phyloP scores from a whole-genome alignment of 2,888 invertebrate genomes.

The Rhingia rostrata region DNA sequence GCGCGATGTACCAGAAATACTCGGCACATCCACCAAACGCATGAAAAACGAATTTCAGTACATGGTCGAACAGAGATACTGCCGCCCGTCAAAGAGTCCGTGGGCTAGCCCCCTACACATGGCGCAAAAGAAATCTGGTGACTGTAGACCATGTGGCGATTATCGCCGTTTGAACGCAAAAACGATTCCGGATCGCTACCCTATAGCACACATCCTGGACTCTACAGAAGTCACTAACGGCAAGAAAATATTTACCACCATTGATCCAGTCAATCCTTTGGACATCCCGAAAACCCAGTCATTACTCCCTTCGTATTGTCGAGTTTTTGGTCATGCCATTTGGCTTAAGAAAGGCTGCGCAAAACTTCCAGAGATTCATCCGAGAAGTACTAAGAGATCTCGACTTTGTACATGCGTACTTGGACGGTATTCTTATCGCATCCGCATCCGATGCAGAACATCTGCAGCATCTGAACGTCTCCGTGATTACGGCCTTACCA shows the following conservation, averaged over 20 bases:
- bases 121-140: conserved; percentile 10
- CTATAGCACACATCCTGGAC: conserved; percentile 75
- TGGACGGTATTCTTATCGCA: conserved; percentile 65
- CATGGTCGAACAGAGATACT: conserved; percentile 8
- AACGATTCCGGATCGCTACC: conserved; percentile 78
- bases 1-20: too few species aligned
- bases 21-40: too few species aligned
- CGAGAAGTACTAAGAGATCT: conserved; percentile 75
- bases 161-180: conserved; percentile 19
- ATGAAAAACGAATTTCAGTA: conserved; percentile 13
- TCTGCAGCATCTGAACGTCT: conserved; percentile 18
- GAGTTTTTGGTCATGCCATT: conserved; percentile 78
- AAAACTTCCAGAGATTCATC: conserved; percentile 79
- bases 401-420: conserved; percentile 57
- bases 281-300: conserved; percentile 80
- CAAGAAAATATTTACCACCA: conserved; percentile 75
- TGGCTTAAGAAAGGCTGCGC: conserved; percentile 78
- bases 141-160: conserved; percentile 33
- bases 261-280: conserved; percentile 78
- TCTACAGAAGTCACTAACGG: conserved; percentile 52
- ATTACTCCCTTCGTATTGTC: conserved; percentile 79
- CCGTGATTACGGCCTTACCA: too few species aligned
- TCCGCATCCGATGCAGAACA: conserved; percentile 42
- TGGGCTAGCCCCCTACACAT: conserved; percentile 34
- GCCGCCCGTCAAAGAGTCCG: conserved; percentile 23